Conservation (phyloP, 2,888 invertebrate species). For the Stegana nigrithorax region DNA sequence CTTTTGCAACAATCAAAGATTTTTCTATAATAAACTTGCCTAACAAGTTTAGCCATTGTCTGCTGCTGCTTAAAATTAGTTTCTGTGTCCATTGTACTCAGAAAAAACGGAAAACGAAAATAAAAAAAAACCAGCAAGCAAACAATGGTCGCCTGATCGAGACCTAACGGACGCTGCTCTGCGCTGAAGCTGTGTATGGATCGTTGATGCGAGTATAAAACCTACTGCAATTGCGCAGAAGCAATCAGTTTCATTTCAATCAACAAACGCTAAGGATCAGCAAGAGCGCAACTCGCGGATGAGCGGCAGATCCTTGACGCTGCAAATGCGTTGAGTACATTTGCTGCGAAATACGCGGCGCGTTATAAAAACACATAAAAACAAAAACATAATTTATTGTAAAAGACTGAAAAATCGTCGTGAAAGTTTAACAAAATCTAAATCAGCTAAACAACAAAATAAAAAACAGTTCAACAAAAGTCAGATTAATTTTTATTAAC, state of each 20-base stretch:
- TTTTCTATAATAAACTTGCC: slow-evolving; percentile 60
- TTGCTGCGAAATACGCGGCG: slow-evolving; percentile 33
- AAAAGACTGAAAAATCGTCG: slow-evolving; percentile 20
- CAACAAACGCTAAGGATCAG: slow-evolving; percentile 58
- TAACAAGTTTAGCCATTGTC: slow-evolving; percentile 51
- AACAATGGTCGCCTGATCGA: no score
- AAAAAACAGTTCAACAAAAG: slow-evolving; percentile 45
- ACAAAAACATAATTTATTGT: slow-evolving; percentile 1
- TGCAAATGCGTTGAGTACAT: slow-evolving; percentile 10
- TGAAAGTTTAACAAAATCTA: slow-evolving; percentile 20
- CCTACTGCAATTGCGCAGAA: slow-evolving; percentile 55
- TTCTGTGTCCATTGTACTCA: no score
- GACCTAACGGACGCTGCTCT: slow-evolving; percentile 34
- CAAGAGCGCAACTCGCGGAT: slow-evolving; percentile 22
- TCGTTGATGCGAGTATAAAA: slow-evolving; percentile 52
- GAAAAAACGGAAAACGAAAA: background rate
- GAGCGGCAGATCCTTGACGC: slow-evolving; percentile 36
- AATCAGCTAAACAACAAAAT: slow-evolving; percentile 35
- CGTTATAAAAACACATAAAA: background rate
- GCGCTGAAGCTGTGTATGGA: slow-evolving; percentile 21
- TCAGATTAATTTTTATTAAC: slow-evolving; percentile 56
- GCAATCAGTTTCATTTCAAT: slow-evolving; percentile 66
- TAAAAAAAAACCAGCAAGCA: slow-evolving; percentile 15
- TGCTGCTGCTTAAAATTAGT: no score
- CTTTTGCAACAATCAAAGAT: slow-evolving; percentile 36